These are phyloP conservation scores for Leucozona laternaria DNA, from an alignment of 2,888 invertebrate species.

Conservation along the genomic window DNA sequence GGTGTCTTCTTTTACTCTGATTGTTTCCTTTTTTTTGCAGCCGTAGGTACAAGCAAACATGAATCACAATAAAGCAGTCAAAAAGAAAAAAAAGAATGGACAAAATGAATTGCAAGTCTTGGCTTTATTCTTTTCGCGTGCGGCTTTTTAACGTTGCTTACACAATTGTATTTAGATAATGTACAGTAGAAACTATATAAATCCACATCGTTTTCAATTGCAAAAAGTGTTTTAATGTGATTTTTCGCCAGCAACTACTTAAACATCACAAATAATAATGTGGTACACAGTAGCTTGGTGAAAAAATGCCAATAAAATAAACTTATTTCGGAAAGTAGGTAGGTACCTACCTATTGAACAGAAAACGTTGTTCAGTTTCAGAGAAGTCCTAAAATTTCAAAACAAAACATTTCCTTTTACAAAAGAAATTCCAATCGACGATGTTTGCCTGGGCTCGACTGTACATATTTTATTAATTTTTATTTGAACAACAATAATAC, in stretches of 20 bases:
- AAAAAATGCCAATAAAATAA: background rate
- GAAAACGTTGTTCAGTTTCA: background rate
- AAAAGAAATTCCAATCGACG: background rate
- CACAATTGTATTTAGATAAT: background rate
- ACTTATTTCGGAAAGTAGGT: background rate
- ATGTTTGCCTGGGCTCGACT: background rate
- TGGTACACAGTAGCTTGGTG: background rate
- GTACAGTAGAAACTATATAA: background rate
- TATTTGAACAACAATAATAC: conserved; percentile 71
- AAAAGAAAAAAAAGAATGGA: conserved; percentile 44
- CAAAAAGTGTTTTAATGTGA: background rate
- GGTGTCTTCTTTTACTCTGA: conserved; percentile 52
- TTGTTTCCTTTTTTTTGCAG: conserved; percentile 28
- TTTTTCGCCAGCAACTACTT: background rate
- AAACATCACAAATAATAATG: background rate
- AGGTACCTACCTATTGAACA: too few species aligned
- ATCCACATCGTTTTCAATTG: background rate
- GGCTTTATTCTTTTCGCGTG: conserved; percentile 19
- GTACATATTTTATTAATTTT: conserved; percentile 67
- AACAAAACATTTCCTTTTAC: background rate
- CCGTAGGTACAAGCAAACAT: conserved; percentile 51
- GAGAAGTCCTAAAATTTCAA: background rate
- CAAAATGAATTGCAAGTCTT: conserved; percentile 6
- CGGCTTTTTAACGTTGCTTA: conserved; percentile 21
- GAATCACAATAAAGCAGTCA: conserved; percentile 61